Conservation (phyloP, 2,797 vertebrate species). For the Onychomys arenicola region DNA sequence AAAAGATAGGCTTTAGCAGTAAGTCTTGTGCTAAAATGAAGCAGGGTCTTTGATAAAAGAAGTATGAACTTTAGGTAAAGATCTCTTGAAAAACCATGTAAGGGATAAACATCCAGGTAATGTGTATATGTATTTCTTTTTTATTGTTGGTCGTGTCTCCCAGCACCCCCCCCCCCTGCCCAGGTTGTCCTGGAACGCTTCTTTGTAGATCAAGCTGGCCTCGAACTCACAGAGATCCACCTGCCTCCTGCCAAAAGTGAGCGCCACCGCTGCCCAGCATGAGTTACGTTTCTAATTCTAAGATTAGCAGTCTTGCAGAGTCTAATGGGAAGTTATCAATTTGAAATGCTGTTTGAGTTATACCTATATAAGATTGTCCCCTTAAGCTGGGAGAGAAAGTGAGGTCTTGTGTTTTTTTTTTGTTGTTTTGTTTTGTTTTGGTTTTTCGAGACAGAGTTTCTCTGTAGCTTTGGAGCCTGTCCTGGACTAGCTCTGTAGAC, state of each 20-base stretch:
- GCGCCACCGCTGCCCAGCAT: background rate
- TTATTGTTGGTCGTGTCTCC: too few relatives aligned
- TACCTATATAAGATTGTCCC: slow-evolving; percentile 34
- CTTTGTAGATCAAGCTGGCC: background rate
- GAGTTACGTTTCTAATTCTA: background rate
- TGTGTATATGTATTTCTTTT: background rate
- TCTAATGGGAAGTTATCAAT: background rate
- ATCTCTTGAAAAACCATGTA: slow-evolving; percentile 12
- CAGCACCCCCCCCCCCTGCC: background rate
- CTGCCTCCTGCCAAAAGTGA: background rate
- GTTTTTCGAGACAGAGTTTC: too few relatives aligned
- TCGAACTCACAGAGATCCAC: background rate
- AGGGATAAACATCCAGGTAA: slow-evolving; percentile 34
- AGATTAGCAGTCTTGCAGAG: slow-evolving; percentile 18
- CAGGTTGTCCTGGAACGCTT: background rate
- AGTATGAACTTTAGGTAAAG: slow-evolving; percentile 47
- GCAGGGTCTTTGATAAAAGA: slow-evolving; percentile 60
- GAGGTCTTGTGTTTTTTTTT: too few relatives aligned
- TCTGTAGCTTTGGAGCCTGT: too few relatives aligned
- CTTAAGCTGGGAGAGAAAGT: slow-evolving; percentile 19
- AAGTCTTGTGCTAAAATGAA: slow-evolving; percentile 58
- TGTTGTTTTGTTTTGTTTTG: too few relatives aligned
- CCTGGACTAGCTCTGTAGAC: too few relatives aligned
- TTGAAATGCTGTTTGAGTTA: slow-evolving; percentile 4
- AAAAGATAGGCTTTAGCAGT: slow-evolving; percentile 49